Evolutionary conservation across 2,113 vertebrate species (phyloP), one percentile per base, ranked within the genome.

Genomic region (Chauna torquata): DNA sequence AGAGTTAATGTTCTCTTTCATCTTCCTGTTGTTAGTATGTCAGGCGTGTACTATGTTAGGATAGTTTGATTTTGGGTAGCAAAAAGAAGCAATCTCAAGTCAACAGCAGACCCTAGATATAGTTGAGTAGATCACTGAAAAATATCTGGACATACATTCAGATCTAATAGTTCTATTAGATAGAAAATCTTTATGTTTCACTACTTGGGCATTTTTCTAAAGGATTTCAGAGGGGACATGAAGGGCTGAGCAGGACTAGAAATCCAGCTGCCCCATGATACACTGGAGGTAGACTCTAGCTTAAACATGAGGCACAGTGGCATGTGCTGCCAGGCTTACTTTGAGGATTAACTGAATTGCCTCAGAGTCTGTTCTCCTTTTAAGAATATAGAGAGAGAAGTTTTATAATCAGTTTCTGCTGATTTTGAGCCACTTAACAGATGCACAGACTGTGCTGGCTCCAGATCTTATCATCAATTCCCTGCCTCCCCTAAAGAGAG

Each of bases 391-490:
- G 44, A 87, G 0, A 54, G 5, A 55, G 32, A 84, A 74, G 64
- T 80, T 92, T 65, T 72, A 2, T 94, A 95, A 97, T 97, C 88
- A 93, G 71, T 88, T 95, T 95, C 45, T 82, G 58, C n/a, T 92
- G 74, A 78, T 82, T 95, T 94, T 94, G 78, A 87, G 54, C 81
- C 86, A 85, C 83, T 95, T 93, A 92, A 58, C 34, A 64, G 72
- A 93, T 65, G 81, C 83, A 40, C 88, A 97, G 96, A 96, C 95
- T 95, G 49, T 66, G 40, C 94, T 97, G 94, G 91, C 96, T 96
- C 97, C 94, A 97, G 92, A 95, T 95, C 71, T 96, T 96, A 96
- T 95, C 96, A 94, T 96, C 88, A 96, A 93, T 96, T 94, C 76
- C 84, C 32, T 80, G 55, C 90, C 68, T 96, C 65, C 64, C 78